Evolutionary conservation across 1,140 invertebrate species (phyloP).

Genomic region (Cheumatopsyche charites): DNA sequence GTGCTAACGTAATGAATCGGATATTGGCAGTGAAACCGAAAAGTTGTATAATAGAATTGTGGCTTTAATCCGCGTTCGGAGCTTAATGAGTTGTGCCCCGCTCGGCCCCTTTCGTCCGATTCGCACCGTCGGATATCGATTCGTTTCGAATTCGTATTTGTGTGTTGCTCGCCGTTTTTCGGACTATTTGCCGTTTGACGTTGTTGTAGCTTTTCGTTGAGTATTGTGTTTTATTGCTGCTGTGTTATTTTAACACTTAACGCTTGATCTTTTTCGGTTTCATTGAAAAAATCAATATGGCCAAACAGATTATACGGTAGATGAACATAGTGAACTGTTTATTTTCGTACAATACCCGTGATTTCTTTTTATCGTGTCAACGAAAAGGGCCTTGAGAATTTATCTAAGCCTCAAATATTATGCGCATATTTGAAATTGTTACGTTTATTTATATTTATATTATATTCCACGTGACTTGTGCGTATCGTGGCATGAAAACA

Average conservation of each 20-base stretch:
- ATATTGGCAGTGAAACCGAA: constrained; percentile 47
- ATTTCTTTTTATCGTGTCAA: not conserved
- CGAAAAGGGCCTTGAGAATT: too few relatives aligned
- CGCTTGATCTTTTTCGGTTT: too few relatives aligned
- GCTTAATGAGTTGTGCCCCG: constrained; percentile 26
- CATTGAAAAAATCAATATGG: too few relatives aligned
- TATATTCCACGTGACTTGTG: constrained; percentile 5
- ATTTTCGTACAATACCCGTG: not conserved
- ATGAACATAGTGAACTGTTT: not conserved
- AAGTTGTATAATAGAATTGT: constrained; percentile 47
- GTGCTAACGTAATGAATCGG: constrained; percentile 45
- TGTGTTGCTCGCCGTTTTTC: not conserved
- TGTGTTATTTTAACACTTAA: too few relatives aligned
- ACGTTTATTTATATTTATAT: constrained; percentile 21
- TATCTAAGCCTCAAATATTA: too few relatives aligned
- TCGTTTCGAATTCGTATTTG: constrained; percentile 10
- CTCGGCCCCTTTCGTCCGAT: not conserved
- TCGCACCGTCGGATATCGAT: constrained; percentile 1
- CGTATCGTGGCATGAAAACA: constrained; percentile 12
- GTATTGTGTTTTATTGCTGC: not conserved
- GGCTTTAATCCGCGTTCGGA: constrained; percentile 35
- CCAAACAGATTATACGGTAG: too few relatives aligned
- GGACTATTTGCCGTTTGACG: not conserved
- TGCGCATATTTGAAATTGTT: too few relatives aligned
- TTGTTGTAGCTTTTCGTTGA: not conserved